Base-by-base conservation (phyloP, 2,113 vertebrate genomes). In the Trichomycterus rosablanca region DNA sequence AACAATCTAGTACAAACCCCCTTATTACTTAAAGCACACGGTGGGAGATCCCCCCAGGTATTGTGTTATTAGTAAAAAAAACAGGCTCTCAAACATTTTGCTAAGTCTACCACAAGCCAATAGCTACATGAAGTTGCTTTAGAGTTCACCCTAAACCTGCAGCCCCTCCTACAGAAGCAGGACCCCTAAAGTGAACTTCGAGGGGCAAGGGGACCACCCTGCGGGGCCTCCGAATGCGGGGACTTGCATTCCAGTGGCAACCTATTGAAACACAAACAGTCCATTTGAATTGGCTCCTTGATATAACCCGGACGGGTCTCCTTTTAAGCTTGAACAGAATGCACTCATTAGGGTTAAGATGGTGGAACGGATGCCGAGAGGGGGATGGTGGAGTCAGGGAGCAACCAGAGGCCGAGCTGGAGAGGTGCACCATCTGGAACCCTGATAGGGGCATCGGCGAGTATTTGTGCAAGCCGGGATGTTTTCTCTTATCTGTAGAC, bases 171-270 rank as follows among this genome's bases (percentile, higher is more conserved):
- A n/a, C 50, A 65, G 57, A 42, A 2, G 12, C 12, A 65, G 55
- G 61, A 74, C 66, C 63, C 76, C 71, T 77, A 8, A 79, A 70
- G 71, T 74, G 74, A 83, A 82, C 73, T 71, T 77, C 65, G 57
- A 73, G 66, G 62, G 77, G 59, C 8, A 53, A 54, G 44, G 57
- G 55, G 74, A 75, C 68, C 71, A 80, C 70, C 79, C 58, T 42
- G 74, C 18, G 56, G 68, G 42, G 55, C 6, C 60, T 66, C 67
- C 44, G 37, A 68, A 77, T 59, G 43, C 60, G 48, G 63, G 61
- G 58, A 4, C 4, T 53, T 66, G 53, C 51, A 60, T 76, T 82
- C 68, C 6, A 63, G 42, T 77, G 76, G 75, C 58, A 55, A 74
- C 53, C 75, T 71, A 71, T 72, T 78, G 68, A 72, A 53, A 54